phyloP scores from a whole-genome alignment of 2,113 vertebrate species.

The Myxocyprinus asiaticus region DNA sequence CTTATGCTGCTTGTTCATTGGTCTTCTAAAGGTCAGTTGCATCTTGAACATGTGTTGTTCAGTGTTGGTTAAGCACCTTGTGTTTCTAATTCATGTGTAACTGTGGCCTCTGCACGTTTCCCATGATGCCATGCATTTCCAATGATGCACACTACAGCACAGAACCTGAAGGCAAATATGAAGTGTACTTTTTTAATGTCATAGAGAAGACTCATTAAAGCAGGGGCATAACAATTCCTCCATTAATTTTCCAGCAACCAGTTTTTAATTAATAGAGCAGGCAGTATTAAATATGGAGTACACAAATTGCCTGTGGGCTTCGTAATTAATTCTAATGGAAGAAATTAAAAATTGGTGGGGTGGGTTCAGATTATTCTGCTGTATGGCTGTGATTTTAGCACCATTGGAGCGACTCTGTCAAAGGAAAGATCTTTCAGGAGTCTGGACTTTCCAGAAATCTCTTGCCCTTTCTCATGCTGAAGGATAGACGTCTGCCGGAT shows the following conservation, averaged over 20 bases:
- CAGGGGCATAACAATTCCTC: constrained; percentile 77
- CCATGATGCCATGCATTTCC: constrained; percentile 1
- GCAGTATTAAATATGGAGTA: constrained; percentile 82
- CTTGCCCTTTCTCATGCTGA: constrained; percentile 16
- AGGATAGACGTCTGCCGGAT: not conserved
- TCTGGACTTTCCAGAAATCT: constrained; percentile 19
- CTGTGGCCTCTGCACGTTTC: constrained; percentile 60
- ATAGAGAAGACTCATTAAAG: constrained; percentile 81
- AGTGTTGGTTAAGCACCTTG: constrained; percentile 17
- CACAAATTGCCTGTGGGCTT: constrained; percentile 83
- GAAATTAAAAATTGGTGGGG: constrained; percentile 78
- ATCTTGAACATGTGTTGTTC: not conserved
- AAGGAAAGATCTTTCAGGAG: constrained; percentile 70
- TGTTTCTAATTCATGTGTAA: constrained; percentile 23
- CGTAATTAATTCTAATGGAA: constrained; percentile 87
- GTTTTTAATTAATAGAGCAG: constrained; percentile 89
- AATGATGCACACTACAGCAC: constrained; percentile 27
- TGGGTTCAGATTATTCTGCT: constrained; percentile 78
- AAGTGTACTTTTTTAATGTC: constrained; percentile 76
- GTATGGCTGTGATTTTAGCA: constrained; percentile 74
- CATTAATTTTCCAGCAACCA: constrained; percentile 84
- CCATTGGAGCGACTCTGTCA: constrained; percentile 78
- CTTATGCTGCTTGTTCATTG: not conserved
- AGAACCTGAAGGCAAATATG: constrained; percentile 77
- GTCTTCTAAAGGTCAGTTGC: constrained; percentile 12